phyloP scores from a whole-genome alignment of 2,888 invertebrate genomes.

The Microctonus brassicae region DNA sequence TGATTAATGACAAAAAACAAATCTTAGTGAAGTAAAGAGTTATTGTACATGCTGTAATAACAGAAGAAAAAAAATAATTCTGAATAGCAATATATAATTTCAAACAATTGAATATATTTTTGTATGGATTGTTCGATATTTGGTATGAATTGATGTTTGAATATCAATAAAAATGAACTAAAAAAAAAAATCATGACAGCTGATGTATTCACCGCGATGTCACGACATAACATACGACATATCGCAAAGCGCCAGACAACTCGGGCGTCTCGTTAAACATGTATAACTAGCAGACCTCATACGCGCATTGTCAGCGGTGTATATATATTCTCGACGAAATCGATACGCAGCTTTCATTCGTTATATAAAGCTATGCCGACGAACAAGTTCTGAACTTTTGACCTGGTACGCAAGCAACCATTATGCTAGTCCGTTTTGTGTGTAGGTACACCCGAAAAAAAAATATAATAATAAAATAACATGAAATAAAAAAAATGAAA shows the following conservation, averaged over 20 bases:
- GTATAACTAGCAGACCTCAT: constrained; percentile 18
- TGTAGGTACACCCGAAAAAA: background rate
- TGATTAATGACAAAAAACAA: too few relatives aligned
- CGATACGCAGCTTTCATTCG: constrained; percentile 14
- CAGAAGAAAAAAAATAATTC: too few relatives aligned
- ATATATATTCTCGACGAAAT: constrained; percentile 18
- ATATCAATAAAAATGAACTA: background rate
- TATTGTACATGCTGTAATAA: too few relatives aligned
- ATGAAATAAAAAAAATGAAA: background rate
- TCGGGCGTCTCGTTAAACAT: constrained; percentile 35
- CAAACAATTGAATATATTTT: background rate
- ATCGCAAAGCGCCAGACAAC: constrained; percentile 23
- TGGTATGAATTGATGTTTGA: background rate
- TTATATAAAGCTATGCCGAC: constrained; percentile 15
- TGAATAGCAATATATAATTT: too few relatives aligned
- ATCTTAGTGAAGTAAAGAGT: too few relatives aligned
- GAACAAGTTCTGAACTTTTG: constrained; percentile 32
- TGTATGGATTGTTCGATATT: background rate
- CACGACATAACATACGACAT: constrained; percentile 14
- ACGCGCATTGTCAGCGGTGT: background rate
- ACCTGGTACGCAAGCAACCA: constrained; percentile 22
- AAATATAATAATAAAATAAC: background rate
- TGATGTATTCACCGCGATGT: constrained; percentile 9
- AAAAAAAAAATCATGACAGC: background rate
- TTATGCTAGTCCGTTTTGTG: constrained; percentile 24